Evolutionary conservation across 2,113 vertebrate species (phyloP), one percentile per base, ranked within the genome.

Genomic region (Carassius gibelio): DNA sequence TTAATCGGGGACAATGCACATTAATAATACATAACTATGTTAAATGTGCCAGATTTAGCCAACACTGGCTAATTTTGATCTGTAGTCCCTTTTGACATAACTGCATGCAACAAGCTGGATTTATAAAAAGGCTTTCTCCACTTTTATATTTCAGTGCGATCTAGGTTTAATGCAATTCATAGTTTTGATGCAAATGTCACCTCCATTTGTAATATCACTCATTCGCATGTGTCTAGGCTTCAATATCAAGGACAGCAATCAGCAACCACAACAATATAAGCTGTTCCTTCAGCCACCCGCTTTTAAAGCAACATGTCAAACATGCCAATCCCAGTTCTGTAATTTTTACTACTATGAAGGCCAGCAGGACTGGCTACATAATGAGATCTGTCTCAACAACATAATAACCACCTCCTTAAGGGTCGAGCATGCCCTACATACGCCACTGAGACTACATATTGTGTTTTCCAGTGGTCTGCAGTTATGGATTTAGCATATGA

Each of bases 361-460:
- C 61, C 38, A 48, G 78, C 55, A 34, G n/a, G 77, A 71, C 66
- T 88, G 26, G 48, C 26, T 66, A 23, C 61, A 48, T 48, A 48
- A 48, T 48, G 45, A 48, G 45, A 48, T 10, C 9, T 48, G 45
- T 48, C 45, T 48, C 45, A 48, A 11, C 45, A 48, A 48, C 78
- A 81, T 50, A 19, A 26, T 81, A 50, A 81, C 36, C 1, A 81
- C 61, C 42, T 81, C 36, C 55, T 79, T n/a, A 78, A 78, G 23
- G 78, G 78, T 26, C n/a, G 36, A 81, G 42, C 38, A 30, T 48
- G 52, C 50, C 75, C 55, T 26, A 15, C 17, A 69, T 52, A 77
- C 55, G 8, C 59, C n/a, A 48, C 55, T 48, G 78, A 66, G 61
- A 64, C 10, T 14, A 48, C 14, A 45, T 48, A 42, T 66, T 23